Evolutionary conservation across 37 sponge, comb jelly and placozoan species (phyloP).

Genomic region (Aphrocallistes beatrix): DNA sequence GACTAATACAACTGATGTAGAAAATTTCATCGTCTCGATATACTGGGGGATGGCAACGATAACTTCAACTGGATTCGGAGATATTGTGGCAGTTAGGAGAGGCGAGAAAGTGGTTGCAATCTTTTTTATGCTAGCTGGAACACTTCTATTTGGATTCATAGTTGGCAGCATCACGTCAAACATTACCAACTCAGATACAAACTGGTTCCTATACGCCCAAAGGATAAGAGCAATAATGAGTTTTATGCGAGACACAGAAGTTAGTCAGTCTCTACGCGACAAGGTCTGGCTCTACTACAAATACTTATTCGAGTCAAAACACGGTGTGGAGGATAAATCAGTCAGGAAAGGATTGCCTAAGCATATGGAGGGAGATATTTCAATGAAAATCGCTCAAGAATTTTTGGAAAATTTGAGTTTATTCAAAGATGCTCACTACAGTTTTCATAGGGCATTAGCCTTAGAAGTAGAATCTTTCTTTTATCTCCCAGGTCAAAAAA

Average conservation of each 20-base stretch:
- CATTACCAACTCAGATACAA: constrained; percentile 44
- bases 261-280: neutral
- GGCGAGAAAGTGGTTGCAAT: constrained; percentile 61
- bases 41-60: constrained; percentile 65
- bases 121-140: constrained; percentile 56
- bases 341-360: neutral
- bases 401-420: neutral
- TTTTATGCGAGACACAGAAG: neutral
- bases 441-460: neutral
- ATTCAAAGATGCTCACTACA: constrained; percentile 13
- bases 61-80: constrained; percentile 69
- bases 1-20: constrained; percentile 22
- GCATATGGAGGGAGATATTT: constrained; percentile 7
- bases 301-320: constrained; percentile 2
- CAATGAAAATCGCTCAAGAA: constrained; percentile 9
- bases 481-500: constrained; percentile 50
- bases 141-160: constrained; percentile 66
- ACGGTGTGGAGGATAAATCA: neutral
- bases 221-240: constrained; percentile 40
- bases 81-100: constrained; percentile 34
- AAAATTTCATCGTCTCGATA: constrained; percentile 51
- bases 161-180: constrained; percentile 59
- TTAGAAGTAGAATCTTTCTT: constrained; percentile 31
- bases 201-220: constrained; percentile 38
- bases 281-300: constrained; percentile 2